A percentile compares a stretch with the other conserved stretches of the same genome.
phyloP scores from a whole-genome alignment of 2,888 invertebrate genomes.

The Disparrhopalites patrizii region DNA sequence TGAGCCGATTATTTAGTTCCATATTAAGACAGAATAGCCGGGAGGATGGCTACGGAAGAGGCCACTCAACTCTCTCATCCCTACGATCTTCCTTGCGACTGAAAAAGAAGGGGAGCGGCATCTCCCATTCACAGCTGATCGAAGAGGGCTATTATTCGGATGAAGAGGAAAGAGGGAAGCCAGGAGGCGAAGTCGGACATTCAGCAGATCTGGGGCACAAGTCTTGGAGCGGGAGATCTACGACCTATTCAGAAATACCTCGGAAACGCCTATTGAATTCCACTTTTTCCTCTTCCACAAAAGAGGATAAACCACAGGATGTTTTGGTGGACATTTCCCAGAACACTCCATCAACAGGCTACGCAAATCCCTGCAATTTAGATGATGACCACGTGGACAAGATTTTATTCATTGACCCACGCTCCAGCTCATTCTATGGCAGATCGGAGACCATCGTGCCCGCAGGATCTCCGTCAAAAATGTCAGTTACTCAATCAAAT shows the following conservation, averaged over 20 bases:
- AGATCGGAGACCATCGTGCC: no score
- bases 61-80: no score
- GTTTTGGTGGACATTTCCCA: background rate
- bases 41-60: background rate
- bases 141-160: background rate
- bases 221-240: no score
- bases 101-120: background rate
- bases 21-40: background rate
- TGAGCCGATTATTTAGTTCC: conserved; percentile 10
- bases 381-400: conserved; percentile 1
- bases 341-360: no score
- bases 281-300: no score
- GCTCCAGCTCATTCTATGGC: no score
- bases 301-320: no score
- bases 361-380: background rate
- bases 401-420: conserved; percentile 3
- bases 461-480: background rate
- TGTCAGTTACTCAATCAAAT: no score
- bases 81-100: background rate
- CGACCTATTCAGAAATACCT: no score
- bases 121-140: background rate
- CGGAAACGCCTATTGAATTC: no score
- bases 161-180: background rate
- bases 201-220: background rate
- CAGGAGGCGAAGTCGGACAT: background rate